Evolutionary conservation across 2,113 vertebrate genomes (phyloP), one percentile per base, ranked within the genome.

Genomic region (Ictalurus punctatus): DNA sequence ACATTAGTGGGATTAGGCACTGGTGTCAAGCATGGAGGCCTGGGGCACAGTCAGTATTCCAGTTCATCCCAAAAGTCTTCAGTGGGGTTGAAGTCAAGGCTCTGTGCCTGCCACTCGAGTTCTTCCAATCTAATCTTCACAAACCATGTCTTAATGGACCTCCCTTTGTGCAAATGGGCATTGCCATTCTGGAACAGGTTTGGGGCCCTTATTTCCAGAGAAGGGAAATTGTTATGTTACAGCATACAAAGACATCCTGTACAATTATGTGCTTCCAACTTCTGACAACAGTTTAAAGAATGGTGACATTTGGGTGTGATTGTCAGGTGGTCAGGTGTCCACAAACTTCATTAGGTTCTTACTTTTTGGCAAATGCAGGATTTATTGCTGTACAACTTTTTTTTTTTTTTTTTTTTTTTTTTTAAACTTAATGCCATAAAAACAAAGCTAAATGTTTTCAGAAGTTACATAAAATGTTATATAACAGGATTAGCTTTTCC

Each of bases 281-380:
- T 69, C n/a, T 69, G n/a, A n/a, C 12, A 30, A 19, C 30, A 10
- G 34, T 37, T 40, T 40, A 93, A 91, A 59, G 14, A 61, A 59
- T 7, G 30, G 1, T 2, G 1, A 59, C 4, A 34, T 81, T 5
- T 59, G n/a, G 27, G 52, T 34, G 52, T 81, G 16, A 81, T 34
- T 10, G 54, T 25, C 21, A 83, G 81, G 2, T 34, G 21, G 54
- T 25, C 21, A 83, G 58, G 2, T 61, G 34, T 63, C 5, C 34
- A 44, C 13, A 25, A 63, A 63, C 12, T 14, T 84, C 48, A 78
- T 69, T 74, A 61, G 48, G 37, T 65, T 12, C 6, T 19, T 69
- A 69, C 63, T 34, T 54, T 19, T 4, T 54, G 17, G 14, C 1
- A 69, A 67, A 52, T 17, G 10, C 44, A 73, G n/a, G 44, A 34